Conservation (phyloP, 2,797 vertebrate species). For the Pteronotus mesoamericanus region DNA sequence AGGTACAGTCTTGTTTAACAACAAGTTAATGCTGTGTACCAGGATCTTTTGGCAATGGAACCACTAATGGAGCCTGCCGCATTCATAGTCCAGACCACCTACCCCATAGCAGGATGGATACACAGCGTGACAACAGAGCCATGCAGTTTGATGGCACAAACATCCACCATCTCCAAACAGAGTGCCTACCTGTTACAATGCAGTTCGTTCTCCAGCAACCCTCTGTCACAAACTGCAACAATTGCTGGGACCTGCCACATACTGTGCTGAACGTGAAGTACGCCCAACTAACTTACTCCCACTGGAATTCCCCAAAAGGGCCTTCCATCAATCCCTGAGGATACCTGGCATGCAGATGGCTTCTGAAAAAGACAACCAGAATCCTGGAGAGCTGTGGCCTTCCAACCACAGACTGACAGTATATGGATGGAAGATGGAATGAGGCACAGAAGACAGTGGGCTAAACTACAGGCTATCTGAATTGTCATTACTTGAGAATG, state of each 20-base stretch:
- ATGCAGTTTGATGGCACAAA: not conserved
- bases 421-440: not conserved
- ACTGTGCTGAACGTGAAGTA: not conserved
- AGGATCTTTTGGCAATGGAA: not conserved
- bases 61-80: not conserved
- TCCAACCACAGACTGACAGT: not conserved
- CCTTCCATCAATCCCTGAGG: not conserved
- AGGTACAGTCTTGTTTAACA: not conserved
- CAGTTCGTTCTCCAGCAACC: not conserved
- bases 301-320: not conserved
- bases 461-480: not conserved
- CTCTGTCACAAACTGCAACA: not conserved
- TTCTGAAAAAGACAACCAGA: not conserved
- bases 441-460: not conserved
- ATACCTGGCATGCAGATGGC: not conserved
- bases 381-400: not conserved
- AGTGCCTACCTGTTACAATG: not conserved
- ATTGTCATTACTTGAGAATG: not conserved
- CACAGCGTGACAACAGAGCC: not conserved
- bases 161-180: not conserved
- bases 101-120: not conserved
- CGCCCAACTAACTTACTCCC: not conserved
- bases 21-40: not conserved
- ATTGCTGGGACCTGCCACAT: not conserved
- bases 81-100: not conserved